phyloP scores from a whole-genome alignment of 2,113 vertebrate species.

The Dasyornis broadbenti region DNA sequence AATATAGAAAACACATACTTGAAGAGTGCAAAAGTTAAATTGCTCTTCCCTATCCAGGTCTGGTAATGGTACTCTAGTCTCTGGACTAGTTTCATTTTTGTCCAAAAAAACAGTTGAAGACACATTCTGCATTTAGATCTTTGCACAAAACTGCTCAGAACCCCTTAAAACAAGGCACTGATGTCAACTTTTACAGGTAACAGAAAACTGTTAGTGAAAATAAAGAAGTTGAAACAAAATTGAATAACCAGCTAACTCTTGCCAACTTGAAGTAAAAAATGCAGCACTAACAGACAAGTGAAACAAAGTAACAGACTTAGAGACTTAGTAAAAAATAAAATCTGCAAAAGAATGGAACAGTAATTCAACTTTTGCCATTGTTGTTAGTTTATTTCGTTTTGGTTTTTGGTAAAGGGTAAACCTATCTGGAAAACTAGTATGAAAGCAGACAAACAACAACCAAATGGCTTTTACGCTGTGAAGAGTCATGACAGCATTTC shows the following conservation, averaged over 20 bases:
- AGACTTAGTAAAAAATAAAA: background rate
- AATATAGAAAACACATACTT: background rate
- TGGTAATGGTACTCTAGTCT: background rate
- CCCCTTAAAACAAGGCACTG: background rate
- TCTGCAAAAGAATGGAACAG: background rate
- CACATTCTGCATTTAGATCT: background rate
- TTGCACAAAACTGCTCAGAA: background rate
- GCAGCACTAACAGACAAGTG: background rate
- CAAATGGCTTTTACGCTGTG: background rate
- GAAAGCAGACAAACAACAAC: background rate
- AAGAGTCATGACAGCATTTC: background rate
- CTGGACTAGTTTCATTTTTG: background rate
- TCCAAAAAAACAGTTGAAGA: background rate
- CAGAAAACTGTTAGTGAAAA: background rate
- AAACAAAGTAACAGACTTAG: background rate
- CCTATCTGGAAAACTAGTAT: background rate
- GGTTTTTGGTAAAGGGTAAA: background rate
- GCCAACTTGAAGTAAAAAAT: background rate
- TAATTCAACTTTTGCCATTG: background rate
- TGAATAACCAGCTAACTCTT: accelerated
- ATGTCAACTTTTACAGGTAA: background rate
- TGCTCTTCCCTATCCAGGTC: background rate
- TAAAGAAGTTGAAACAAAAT: background rate
- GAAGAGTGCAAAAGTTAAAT: background rate
- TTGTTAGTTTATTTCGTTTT: too few relatives aligned